Conservation (phyloP, 2,113 vertebrate genomes). For the Pelobates fuscus region DNA sequence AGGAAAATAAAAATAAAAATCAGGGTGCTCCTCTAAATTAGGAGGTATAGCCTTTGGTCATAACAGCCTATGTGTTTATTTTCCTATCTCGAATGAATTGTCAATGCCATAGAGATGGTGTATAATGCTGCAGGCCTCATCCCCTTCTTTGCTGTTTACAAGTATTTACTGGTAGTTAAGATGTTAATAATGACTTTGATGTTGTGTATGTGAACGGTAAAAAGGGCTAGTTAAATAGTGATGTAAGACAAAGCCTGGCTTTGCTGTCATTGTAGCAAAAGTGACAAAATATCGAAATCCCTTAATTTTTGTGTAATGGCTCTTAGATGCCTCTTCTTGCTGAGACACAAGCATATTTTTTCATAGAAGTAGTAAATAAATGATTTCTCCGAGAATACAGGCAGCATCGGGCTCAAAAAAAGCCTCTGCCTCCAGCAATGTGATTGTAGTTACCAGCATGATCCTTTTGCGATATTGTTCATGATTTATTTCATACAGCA, state of each 20-base stretch:
- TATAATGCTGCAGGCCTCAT: too few relatives aligned
- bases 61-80: too few relatives aligned
- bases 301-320: neutral
- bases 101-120: too few relatives aligned
- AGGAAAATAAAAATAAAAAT: too few relatives aligned
- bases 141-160: too few relatives aligned
- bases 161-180: too few relatives aligned
- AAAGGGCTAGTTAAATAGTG: too few relatives aligned
- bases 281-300: neutral
- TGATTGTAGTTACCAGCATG: conserved; percentile 39
- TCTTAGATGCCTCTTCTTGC: neutral
- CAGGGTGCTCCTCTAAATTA: too few relatives aligned
- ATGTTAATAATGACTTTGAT: too few relatives aligned
- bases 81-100: too few relatives aligned
- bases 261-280: neutral
- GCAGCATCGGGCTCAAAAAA: conserved; percentile 4
- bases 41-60: too few relatives aligned
- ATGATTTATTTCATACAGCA: conserved; percentile 50
- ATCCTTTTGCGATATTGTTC: conserved; percentile 40
- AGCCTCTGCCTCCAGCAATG: conserved; percentile 34
- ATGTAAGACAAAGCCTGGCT: neutral
- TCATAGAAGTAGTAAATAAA: conserved; percentile 24
- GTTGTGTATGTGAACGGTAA: too few relatives aligned
- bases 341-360: neutral
- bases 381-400: conserved; percentile 26